A percentile compares a stretch with the other conserved stretches of the same genome.
Evolutionary conservation across 37 sponge, comb jelly and placozoan genomes (phyloP).

Genomic region (Halichondria panicea): DNA sequence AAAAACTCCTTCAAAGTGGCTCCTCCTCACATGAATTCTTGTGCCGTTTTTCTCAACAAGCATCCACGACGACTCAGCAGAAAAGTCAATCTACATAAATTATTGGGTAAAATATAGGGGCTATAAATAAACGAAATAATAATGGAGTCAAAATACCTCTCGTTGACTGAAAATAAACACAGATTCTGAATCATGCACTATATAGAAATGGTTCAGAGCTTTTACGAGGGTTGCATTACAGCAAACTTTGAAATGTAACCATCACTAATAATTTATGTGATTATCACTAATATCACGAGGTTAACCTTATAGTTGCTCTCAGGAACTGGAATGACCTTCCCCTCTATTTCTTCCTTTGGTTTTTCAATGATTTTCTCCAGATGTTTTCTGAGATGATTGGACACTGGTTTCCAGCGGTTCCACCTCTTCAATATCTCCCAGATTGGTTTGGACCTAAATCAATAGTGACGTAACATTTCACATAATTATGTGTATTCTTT

Average conservation of each 20-base stretch:
- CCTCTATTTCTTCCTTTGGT: neutral
- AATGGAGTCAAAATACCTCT: neutral
- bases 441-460: conserved; percentile 38
- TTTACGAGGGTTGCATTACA: no score
- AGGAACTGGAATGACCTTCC: neutral
- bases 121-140: conserved; percentile 35
- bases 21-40: conserved; percentile 33
- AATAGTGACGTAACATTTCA: neutral
- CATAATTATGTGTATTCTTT: no score
- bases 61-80: no score
- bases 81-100: no score
- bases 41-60: neutral
- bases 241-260: no score
- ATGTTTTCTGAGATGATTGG: conserved; percentile 17
- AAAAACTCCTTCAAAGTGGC: conserved; percentile 46
- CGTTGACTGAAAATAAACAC: no score
- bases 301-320: conserved; percentile 13
- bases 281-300: neutral
- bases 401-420: conserved; percentile 36
- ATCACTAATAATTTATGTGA: neutral
- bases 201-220: no score
- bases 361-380: conserved; percentile 19
- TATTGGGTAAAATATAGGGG: no score
- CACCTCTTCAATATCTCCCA: conserved; percentile 61
- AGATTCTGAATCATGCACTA: no score